These are phyloP conservation scores for Philopotamus ludificatus DNA, from an alignment of 1,140 invertebrate species.

Conservation along the genomic window DNA sequence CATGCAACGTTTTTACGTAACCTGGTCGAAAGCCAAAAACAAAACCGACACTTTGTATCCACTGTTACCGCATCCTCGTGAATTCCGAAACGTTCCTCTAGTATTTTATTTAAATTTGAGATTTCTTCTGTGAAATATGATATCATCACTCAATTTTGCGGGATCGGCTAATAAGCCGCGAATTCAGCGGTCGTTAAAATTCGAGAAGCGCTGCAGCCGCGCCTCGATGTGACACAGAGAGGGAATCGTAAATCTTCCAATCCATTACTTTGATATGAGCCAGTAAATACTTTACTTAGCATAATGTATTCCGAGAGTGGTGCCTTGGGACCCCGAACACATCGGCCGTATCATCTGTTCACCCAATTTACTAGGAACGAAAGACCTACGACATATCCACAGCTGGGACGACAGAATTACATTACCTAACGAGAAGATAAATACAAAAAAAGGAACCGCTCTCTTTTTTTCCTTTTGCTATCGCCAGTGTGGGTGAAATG, in stretches of 20 bases:
- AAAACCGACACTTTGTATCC: too few relatives aligned
- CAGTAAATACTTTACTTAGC: conserved; percentile 31
- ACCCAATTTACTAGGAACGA: neutral
- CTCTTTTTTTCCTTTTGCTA: too few relatives aligned
- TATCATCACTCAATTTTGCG: conserved; percentile 1
- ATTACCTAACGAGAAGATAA: neutral
- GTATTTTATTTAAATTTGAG: too few relatives aligned
- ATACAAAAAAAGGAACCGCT: neutral
- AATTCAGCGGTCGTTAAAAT: neutral
- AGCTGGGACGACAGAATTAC: neutral
- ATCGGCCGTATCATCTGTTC: conserved; percentile 1
- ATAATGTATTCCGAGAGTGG: conserved; percentile 16
- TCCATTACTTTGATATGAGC: conserved; percentile 32
- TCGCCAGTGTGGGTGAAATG: too few relatives aligned
- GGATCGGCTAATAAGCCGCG: neutral
- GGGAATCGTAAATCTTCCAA: conserved; percentile 28
- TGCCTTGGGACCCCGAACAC: neutral
- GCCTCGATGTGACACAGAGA: neutral
- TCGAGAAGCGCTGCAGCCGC: neutral
- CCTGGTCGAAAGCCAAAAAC: too few relatives aligned
- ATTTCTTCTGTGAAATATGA: too few relatives aligned
- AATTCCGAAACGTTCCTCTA: too few relatives aligned
- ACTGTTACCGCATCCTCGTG: too few relatives aligned
- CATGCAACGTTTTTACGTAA: too few relatives aligned
- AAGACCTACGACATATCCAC: neutral